Evolutionary conservation across 2,113 vertebrate species (phyloP).

Genomic region (Penelope pileata): DNA sequence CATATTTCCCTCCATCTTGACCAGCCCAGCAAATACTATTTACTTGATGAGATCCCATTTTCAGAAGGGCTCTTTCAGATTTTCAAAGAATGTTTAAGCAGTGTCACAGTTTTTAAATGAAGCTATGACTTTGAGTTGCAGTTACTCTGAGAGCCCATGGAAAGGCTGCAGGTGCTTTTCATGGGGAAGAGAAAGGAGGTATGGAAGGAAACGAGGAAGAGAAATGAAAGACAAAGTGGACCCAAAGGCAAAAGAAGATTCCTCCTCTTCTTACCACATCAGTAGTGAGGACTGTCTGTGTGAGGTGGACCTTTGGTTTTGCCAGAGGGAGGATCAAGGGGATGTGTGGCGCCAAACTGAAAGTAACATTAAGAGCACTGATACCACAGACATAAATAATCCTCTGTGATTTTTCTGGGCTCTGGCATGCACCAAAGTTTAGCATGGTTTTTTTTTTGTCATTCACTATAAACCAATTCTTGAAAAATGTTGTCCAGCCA

Average conservation of each 20-base stretch:
- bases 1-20: not conserved
- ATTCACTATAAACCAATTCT: not conserved
- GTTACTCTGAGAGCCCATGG: not conserved
- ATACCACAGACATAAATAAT: not conserved
- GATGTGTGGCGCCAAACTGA: not conserved
- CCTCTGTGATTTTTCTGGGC: not conserved
- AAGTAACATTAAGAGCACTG: not conserved
- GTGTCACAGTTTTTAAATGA: not conserved
- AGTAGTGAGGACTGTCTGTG: not conserved
- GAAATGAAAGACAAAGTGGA: not conserved
- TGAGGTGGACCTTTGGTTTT: not conserved
- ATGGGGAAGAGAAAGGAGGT: not conserved
- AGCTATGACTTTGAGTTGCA: not conserved
- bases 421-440: not conserved
- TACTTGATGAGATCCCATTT: not conserved
- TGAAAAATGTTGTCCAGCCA: not conserved
- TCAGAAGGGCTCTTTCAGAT: not conserved
- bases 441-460: not conserved
- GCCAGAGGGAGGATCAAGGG: not conserved
- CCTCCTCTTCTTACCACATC: no score
- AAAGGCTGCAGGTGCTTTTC: not conserved
- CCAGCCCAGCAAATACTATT: not conserved
- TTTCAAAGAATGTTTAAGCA: not conserved
- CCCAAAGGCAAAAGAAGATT: not conserved
- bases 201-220: not conserved